Evolutionary conservation across 2,888 invertebrate genomes (phyloP), one percentile per base, ranked within the genome.

Genomic region (Drosophila borborema): DNA sequence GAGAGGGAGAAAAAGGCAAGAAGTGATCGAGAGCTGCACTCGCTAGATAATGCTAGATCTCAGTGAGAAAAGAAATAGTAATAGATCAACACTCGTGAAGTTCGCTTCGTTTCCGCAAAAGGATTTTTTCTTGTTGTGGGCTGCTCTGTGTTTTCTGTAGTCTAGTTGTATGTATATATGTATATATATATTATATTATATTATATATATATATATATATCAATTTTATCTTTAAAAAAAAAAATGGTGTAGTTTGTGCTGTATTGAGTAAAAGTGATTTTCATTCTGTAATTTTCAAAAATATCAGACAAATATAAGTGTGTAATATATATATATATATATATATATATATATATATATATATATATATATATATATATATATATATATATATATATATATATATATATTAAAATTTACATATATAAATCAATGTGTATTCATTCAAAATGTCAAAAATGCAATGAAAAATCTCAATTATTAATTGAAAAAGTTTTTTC

Each of bases 41-140:
- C 55, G 16, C 20, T 34, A 20, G 54, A 40, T 23, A 16, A 45
- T 28, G 40, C 9, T 34, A 18, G 34, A 61, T 49, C 18, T 12
- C 34, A 34, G 38, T 43, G 18, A 65, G 61, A 59, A 31, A 67
- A 59, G 72, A 66, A 83, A 76, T 81, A 90, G 91, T 90, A 90
- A 89, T 88, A 85, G 83, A 90, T 85, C 74, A 86, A 89, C 91
- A 86, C 80, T 85, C 90, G 90, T 82, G 86, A 80, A 81, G 85
- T 74, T 88, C 89, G 80, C 86, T 88, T 87, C 86, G 88, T 75
- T 74, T 75, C 78, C 84, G 75, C 79, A 73, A 64, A 87, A 90
- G 66, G 66, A 66, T 56, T 60, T 69, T 59, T 69, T 79, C 74
- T 81, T 72, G 80, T 75, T 77, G 77, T 71, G 72, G 61, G 54